Evolutionary conservation across 2,797 vertebrate species (phyloP), one percentile per base, ranked within the genome.

Genomic region (Octomys mimax): DNA sequence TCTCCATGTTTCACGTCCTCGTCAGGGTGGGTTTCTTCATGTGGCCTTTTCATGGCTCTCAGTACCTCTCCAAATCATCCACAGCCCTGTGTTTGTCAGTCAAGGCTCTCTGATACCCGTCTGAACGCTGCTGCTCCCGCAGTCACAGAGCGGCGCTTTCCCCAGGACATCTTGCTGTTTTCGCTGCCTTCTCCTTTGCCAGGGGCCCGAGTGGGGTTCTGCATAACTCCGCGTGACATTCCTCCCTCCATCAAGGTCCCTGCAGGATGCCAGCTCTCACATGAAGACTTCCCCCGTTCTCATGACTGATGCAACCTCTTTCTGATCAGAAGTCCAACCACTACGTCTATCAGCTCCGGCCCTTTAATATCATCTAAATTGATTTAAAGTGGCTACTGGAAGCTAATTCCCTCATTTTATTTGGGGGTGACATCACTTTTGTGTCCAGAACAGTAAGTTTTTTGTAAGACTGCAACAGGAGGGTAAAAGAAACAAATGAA

Each of bases 111-210:
- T 26, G 62, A 7, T 93, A 75, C 5, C 11, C 57, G 19, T 31
- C 86, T 59, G 64, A 83, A 49, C 4, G 61, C 57, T 87, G 82
- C 59, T 86, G 73, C 14, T 73, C 3, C 46, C 10, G 19, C 28
- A 87, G 85, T 33, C 61, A 81, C n/a, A 79, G 82, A 91, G 64
- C 71, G 39, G 21, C 49, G 64, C 71, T n/a, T 84, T 73, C 84
- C 31, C 33, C 59, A 7, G 88, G 52, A 64, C 95, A 78, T 78
- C 66, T 19, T 54, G 2, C 82, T 64, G 22, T 83, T 83, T 59
- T 70, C 3, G 77, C 46, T 31, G 66, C 5, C 11, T 13, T 77
- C 28, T 73, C 39, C 59, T 73, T 14, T 39, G 52, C 66, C 46
- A 68, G 1, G 66, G 89, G 88, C 46, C 31, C 31, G 33, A n/a